Conservation (phyloP, 2,113 vertebrate species). For the Hydropotes inermis region DNA sequence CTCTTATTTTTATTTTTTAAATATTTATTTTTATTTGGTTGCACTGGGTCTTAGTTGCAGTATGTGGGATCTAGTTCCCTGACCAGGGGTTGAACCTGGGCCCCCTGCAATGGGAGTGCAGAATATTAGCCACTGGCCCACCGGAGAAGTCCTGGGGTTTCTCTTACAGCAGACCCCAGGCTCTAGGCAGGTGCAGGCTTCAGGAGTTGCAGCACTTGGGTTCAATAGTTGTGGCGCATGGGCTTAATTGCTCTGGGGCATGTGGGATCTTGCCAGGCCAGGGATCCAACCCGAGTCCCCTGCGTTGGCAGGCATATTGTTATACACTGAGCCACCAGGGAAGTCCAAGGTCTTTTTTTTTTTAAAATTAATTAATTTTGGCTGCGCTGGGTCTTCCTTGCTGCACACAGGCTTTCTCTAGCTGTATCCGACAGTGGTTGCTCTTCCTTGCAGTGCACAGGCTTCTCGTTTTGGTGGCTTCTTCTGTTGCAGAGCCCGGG, state of each 20-base stretch:
- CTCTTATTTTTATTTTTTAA: not conserved
- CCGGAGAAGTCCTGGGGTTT: not conserved
- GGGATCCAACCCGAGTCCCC: not conserved
- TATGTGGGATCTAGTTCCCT: not conserved
- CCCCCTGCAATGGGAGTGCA: not conserved
- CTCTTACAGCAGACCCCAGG: not conserved
- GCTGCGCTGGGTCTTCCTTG: not conserved
- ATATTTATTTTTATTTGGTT: not conserved
- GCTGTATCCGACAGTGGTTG: accelerated
- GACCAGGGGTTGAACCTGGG: not conserved
- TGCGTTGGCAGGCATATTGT: not conserved
- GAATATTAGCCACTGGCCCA: not conserved
- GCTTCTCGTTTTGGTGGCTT: not conserved
- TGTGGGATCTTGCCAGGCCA: not conserved
- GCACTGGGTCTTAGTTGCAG: not conserved
- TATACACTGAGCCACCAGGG: not conserved
- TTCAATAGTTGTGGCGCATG: not conserved
- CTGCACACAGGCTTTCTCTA: not conserved
- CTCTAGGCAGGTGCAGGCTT: not conserved
- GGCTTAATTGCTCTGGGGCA: not conserved
- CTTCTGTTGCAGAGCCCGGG: not conserved
- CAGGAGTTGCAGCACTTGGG: not conserved
- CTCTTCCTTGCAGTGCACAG: not conserved
- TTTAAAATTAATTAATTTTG: not conserved
- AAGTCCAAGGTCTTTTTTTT: not conserved